These are phyloP conservation scores for Coluber constrictor DNA, from an alignment of 2,797 vertebrate species.

Conservation along the genomic window DNA sequence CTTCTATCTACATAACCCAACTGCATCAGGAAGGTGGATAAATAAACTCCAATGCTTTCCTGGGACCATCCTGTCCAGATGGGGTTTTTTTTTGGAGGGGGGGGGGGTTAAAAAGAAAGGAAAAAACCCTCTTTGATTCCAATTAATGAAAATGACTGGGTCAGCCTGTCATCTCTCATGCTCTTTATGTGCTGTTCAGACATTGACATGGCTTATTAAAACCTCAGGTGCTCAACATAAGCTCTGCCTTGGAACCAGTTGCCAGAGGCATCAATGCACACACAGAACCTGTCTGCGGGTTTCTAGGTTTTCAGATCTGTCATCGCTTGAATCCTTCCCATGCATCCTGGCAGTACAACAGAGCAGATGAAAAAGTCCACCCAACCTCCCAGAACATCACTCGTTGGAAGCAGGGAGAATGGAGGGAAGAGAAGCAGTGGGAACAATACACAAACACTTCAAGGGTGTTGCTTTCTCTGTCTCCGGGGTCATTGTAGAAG, in stretches of 20 bases:
- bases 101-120: no score
- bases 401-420: not conserved
- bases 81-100: not conserved
- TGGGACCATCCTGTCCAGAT: slow-evolving; percentile 77
- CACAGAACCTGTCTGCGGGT: slow-evolving; percentile 68
- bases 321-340: slow-evolving; percentile 54
- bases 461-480: slow-evolving; percentile 34
- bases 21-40: slow-evolving; percentile 5
- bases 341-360: slow-evolving; percentile 55
- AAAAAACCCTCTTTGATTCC: slow-evolving; percentile 82
- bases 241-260: slow-evolving; percentile 65
- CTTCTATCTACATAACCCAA: rapidly evolving
- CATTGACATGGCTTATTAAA: slow-evolving; percentile 73
- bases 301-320: slow-evolving; percentile 66
- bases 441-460: slow-evolving; percentile 60
- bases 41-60: slow-evolving; percentile 10
- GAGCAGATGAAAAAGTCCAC: slow-evolving; percentile 55
- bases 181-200: slow-evolving; percentile 78
- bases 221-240: slow-evolving; percentile 62
- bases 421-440: not conserved
- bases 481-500: slow-evolving; percentile 27
- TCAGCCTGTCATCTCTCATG: slow-evolving; percentile 90
- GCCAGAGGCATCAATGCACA: slow-evolving; percentile 67
- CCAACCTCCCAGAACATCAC: slow-evolving; percentile 51
- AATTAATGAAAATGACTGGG: slow-evolving; percentile 93